Evolutionary conservation across 2,113 vertebrate species (phyloP).

Genomic region (Eulemur macaco): DNA sequence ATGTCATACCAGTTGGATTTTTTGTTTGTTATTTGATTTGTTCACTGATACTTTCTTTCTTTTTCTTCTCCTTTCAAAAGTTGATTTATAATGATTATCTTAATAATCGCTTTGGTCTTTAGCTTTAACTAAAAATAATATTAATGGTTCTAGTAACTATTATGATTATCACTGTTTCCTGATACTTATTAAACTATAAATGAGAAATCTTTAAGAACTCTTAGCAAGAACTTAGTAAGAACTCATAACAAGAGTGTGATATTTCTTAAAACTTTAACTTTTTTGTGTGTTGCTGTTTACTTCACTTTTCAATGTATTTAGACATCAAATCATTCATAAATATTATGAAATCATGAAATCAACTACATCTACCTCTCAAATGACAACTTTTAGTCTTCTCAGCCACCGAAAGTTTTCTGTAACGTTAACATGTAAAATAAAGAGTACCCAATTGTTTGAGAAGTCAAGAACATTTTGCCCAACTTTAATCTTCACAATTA

Average conservation of each 20-base stretch:
- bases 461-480: background rate
- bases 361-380: background rate
- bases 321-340: background rate
- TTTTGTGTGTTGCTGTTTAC: background rate
- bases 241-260: background rate
- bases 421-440: background rate
- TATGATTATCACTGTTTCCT: background rate
- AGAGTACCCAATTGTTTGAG: background rate
- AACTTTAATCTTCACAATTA: background rate
- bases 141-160: background rate
- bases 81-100: background rate
- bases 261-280: background rate
- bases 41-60: background rate
- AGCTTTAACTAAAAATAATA: slow-evolving; percentile 8
- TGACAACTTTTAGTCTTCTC: background rate
- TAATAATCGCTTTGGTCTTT: background rate
- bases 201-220: background rate
- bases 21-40: background rate
- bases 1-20: background rate
- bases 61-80: slow-evolving; percentile 9
- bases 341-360: slow-evolving; percentile 27
- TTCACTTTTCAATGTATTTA: background rate
- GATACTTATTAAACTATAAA: background rate
- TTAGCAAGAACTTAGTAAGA: background rate
- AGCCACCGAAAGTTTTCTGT: background rate